Base-by-base conservation (phyloP, 2,113 vertebrate genomes). In the Brachyhypopomus gauderio region DNA sequence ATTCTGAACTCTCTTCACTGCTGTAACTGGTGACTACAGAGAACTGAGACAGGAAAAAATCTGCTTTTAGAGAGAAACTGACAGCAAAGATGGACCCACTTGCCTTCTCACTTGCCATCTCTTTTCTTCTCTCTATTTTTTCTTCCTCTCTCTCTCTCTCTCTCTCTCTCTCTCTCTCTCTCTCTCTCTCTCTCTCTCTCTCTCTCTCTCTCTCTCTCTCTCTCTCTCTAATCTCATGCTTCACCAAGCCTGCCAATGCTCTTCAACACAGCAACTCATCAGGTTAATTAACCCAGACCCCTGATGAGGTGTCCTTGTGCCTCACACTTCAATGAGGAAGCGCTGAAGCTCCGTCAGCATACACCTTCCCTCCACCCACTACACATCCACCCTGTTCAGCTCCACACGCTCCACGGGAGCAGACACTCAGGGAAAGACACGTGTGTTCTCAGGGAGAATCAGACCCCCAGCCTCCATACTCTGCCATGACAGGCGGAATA, bases 211-310 rank as follows among this genome's bases (percentile, higher is more conserved):
- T n/a, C 11, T 19, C 17, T 17, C 60, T 77, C 36, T 66, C 60
- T 67, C 36, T 75, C 20, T 17, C 71, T 62, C 67, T 73, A 66
- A 77, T 83, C 76, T 83, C 81, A 72, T 75, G 72, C 66, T 34
- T 66, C 69, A 34, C n/a, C 34, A 66, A 34, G 27, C 38, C 59
- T 64, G 77, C 66, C 27, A 52, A 45, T 72, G 55, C 27, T 56
- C 58, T 80, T 62, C 75, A 72, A 72, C 78, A 66, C 58, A 58
- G 45, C 67, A 27, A 56, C 74, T 84, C 67, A 72, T 63, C 76
- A 64, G 78, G 67, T 75, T 84, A 80, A 84, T 80, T 84, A 84
- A 64, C 67, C 64, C 76, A 66, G 67, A 80, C 59, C 36, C 63
- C 45, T 80, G 58, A 71, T 19, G 14, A 84, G 30, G 22, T 64